Evolutionary conservation across 92 coral and sea anemone genomes (phyloP).

Genomic region (Actinernus sp.): DNA sequence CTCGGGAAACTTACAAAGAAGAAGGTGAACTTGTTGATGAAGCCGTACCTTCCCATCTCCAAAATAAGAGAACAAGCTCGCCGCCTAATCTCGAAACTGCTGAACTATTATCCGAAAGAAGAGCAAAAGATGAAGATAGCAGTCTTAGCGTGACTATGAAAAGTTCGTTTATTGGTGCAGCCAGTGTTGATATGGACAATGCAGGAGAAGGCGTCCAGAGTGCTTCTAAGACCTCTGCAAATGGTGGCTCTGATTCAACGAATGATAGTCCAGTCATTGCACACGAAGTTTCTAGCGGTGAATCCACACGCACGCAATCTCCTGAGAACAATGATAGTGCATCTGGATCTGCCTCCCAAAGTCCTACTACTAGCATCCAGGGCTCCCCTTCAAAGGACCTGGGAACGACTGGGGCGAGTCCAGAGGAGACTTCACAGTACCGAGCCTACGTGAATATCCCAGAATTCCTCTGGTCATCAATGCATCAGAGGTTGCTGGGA

Average conservation of each 20-base stretch:
- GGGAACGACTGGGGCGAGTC: slow-evolving; percentile 31
- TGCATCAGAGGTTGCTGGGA: slow-evolving; percentile 94
- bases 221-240: slow-evolving; percentile 1
- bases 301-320: slow-evolving; percentile 27
- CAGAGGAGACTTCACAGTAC: slow-evolving; percentile 59
- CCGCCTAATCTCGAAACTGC: background rate
- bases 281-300: slow-evolving; percentile 38
- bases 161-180: slow-evolving; percentile 78
- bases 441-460: slow-evolving; percentile 89
- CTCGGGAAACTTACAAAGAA: slow-evolving; percentile 2
- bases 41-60: no score
- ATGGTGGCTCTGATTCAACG: background rate
- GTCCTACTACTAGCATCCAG: slow-evolving; percentile 25
- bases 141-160: slow-evolving; percentile 75
- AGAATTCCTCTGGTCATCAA: slow-evolving; percentile 95
- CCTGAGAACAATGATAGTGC: slow-evolving; percentile 17
- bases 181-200: slow-evolving; percentile 4
- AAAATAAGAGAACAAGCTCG: background rate
- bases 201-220: background rate
- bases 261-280: slow-evolving; percentile 26
- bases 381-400: slow-evolving; percentile 39
- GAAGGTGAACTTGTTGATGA: slow-evolving; percentile 4
- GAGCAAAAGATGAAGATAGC: slow-evolving; percentile 68
- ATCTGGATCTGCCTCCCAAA: slow-evolving; percentile 34
- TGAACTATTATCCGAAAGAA: slow-evolving; percentile 39